A percentile compares a stretch with the other conserved stretches of the same genome.
Evolutionary conservation across 2,113 vertebrate genomes (phyloP).

Genomic region (Paracanthobrama guichenoti): DNA sequence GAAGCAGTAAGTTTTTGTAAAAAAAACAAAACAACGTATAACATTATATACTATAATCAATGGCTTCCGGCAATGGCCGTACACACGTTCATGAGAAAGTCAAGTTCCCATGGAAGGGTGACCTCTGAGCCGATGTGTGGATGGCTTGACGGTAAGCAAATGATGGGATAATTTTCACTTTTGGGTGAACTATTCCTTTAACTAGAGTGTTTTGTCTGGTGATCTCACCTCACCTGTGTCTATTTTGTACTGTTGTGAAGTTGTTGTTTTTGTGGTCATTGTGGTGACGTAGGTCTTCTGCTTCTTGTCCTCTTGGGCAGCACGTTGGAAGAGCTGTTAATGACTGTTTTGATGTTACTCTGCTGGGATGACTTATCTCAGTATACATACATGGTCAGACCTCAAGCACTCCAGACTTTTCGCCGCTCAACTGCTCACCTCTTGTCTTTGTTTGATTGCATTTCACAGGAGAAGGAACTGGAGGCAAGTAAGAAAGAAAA

Average conservation of each 20-base stretch:
- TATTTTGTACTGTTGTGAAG: constrained; percentile 19
- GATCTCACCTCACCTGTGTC: not conserved
- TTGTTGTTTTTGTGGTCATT: constrained; percentile 16
- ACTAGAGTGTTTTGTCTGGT: constrained; percentile 15
- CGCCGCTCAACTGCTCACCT: not conserved
- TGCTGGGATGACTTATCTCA: not conserved
- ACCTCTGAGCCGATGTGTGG: too few relatives aligned
- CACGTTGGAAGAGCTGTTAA: not conserved
- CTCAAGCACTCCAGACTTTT: too few relatives aligned
- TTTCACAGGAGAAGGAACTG: constrained; percentile 84
- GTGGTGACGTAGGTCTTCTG: not conserved
- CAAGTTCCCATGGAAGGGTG: too few relatives aligned
- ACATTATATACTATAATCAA: too few relatives aligned
- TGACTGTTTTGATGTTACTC: not conserved
- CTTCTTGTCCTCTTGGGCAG: constrained; percentile 13
- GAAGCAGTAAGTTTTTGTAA: too few relatives aligned
- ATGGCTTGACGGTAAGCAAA: too few relatives aligned
- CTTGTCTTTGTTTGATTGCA: constrained; percentile 11
- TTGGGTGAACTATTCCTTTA: too few relatives aligned
- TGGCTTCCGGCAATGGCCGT: too few relatives aligned
- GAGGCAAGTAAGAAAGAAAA: constrained; percentile 94
- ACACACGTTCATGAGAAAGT: too few relatives aligned
- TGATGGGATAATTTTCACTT: too few relatives aligned
- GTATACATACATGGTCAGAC: not conserved
- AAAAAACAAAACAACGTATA: too few relatives aligned